These are phyloP conservation scores for Gisinianus flammeolus DNA, from an alignment of 2,888 invertebrate genomes.

Conservation along the genomic window DNA sequence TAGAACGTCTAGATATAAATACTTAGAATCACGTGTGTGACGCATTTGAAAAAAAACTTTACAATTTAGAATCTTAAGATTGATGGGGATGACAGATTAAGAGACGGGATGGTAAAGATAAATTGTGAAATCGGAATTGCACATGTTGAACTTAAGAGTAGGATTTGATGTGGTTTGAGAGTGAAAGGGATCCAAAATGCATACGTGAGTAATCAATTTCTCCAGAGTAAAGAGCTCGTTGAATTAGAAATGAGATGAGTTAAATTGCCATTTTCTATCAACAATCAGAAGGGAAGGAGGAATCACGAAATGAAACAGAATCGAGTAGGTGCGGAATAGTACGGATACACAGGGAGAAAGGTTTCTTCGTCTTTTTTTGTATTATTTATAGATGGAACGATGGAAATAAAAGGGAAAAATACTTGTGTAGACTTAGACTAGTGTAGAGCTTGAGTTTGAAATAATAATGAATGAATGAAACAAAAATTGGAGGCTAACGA, in stretches of 20 bases:
- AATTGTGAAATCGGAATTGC: slow-evolving; percentile 2
- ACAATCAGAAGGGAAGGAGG: too few relatives aligned
- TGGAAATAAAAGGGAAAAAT: not conserved
- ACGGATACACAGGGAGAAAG: not conserved
- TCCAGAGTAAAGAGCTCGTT: not conserved
- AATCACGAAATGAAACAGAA: not conserved
- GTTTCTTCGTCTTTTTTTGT: not conserved
- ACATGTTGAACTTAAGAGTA: not conserved
- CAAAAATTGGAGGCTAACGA: too few relatives aligned
- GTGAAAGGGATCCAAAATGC: not conserved
- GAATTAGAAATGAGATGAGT: slow-evolving; percentile 6
- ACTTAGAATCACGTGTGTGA: too few relatives aligned
- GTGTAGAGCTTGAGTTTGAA: not conserved
- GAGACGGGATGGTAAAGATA: slow-evolving; percentile 1
- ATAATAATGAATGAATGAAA: slow-evolving; percentile 7
- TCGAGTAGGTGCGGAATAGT: not conserved
- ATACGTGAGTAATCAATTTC: not conserved
- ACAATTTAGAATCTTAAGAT: not conserved
- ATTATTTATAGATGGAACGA: not conserved
- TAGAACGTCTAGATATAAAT: not conserved
- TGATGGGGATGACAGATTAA: slow-evolving; percentile 13
- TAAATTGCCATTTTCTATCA: slow-evolving; percentile 12
- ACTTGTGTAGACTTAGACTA: not conserved
- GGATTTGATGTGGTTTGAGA: not conserved
- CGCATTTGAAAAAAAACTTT: too few relatives aligned